Base-by-base conservation (phyloP, 2,797 vertebrate species). In the Coregonus sp. region DNA sequence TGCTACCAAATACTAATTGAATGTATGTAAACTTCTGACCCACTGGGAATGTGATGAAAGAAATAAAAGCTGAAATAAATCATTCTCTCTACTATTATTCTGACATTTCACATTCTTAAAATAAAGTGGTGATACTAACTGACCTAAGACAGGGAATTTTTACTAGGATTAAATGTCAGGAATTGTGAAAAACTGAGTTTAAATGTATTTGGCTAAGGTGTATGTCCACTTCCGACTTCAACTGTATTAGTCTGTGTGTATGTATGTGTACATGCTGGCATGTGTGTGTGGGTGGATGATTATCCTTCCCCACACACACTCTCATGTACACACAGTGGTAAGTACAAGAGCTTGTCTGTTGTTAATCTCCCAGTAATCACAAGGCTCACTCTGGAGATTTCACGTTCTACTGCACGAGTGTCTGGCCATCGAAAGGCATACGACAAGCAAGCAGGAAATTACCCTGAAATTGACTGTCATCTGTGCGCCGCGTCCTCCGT, bases 311-410 rank as follows among this genome's bases (percentile, higher is more conserved):
- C 54, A 18, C 54, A 59, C 54, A 5, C 16, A 59, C 54, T 59
- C 15, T 59, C 15, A 70, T 37, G 35, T 47, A 40, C 35, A 47
- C 56, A 59, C n/a, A 7, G 56, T 59, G 5, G 73, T 66, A 20
- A 66, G 83, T 63, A 7, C 74, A 73, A 78, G 47, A 29, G 81
- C 47, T 1, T 71, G 79, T 83, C 78, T 50, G 70, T 78, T 15
- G 85, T 80, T 92, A 90, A 93, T 89, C 91, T 88, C 16, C 0
- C 75, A 31, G 73, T 90, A 89, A 92, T 91, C 87, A 51, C 15
- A 2, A 33, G 79, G 82, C 88, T 91, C 84, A 70, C 74, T 68
- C 7, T 16, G 69, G 74, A 80, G 81, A 87, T 86, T 87, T 81
- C 79, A 86, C 29, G 82, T 68, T 66, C 74, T 80, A 79, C 86